Evolutionary conservation across 1,140 invertebrate species (phyloP), one percentile per base, ranked within the genome.

Genomic region (Drosophila albomicans): DNA sequence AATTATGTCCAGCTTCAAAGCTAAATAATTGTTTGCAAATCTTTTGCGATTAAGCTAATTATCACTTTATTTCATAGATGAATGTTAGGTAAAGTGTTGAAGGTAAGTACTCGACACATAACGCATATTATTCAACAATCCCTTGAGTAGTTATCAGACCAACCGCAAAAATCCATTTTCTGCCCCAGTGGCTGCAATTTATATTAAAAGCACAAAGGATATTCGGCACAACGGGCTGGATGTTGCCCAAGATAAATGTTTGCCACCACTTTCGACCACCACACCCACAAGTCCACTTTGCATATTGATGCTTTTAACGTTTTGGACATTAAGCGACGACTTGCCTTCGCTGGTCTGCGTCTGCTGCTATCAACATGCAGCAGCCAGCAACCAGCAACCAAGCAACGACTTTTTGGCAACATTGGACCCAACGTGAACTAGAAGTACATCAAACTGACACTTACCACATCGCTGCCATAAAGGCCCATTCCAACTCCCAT

Each of bases 381-480:
- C 43, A 58, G 48, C 45, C 46, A 48, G 46, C 41, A 32, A 16
- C 11, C 49, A 25, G 16, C 13, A 25, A 25, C 20, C 20, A 25
- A 3, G 20, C 20, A 25, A 25, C 5, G 16, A n/a, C 32, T 38
- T 32, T 32, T 32, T 6, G 32, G 32, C 32, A 32, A 32, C 32
- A 32, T 38, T 41, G 35, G n/a, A 32, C 10, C 52, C 45, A 45
- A 41, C 58, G 48, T 38, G 61, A 65, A 90, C 68, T 62, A 75
- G 70, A 67, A 89, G 81, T 88, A 85, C 85, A 89, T 88, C 85
- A 90, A 88, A 89, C 80, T 88, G 84, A 88, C 77, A 91, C 81
- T 91, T 82, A 91, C 91, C 87, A 88, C 82, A 88, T 92, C 91
- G 85, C 84, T 88, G 77, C 87, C 84, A 81, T 91, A 91, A 71